phyloP scores from a whole-genome alignment of 1,140 invertebrate genomes.

The Drosophila guanche region DNA sequence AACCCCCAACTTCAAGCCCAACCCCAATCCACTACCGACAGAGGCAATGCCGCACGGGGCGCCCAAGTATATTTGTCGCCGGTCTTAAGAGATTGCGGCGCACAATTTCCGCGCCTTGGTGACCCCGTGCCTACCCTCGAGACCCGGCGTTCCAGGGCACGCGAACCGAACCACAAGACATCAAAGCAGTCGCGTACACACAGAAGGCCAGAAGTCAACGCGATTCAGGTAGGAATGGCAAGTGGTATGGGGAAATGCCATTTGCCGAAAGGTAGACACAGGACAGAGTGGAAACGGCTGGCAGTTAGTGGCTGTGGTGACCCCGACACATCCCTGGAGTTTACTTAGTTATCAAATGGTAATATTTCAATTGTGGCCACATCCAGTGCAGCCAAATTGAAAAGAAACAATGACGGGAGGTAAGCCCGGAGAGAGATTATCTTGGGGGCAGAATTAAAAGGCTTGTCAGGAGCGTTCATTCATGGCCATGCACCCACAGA shows the following conservation, averaged over 20 bases:
- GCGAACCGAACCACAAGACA: conserved; percentile 47
- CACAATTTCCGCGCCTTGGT: conserved; percentile 64
- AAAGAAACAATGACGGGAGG: conserved; percentile 49
- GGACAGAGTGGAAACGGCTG: neutral
- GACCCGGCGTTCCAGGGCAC: conserved; percentile 5
- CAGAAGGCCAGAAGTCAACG: conserved; percentile 42
- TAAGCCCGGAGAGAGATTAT: conserved; percentile 18
- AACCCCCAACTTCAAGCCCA: neutral
- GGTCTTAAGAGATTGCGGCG: conserved; percentile 80
- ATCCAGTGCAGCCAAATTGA: conserved; percentile 47
- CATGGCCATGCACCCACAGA: conserved; percentile 15
- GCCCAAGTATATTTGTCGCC: conserved; percentile 79
- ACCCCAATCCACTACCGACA: neutral
- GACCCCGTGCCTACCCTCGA: conserved; percentile 14
- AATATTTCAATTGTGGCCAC: conserved; percentile 67
- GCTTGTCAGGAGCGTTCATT: neutral
- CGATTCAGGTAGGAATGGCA: conserved; percentile 14
- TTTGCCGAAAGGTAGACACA: conserved; percentile 6
- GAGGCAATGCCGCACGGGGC: conserved; percentile 32
- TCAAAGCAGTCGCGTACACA: conserved; percentile 51
- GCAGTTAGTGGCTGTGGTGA: neutral
- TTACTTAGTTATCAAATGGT: conserved; percentile 63
- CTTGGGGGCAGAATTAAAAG: conserved; percentile 15
- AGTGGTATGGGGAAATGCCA: conserved; percentile 4
- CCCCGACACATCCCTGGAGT: conserved; percentile 17